Base-by-base conservation (phyloP, 2,113 vertebrate species). In the Narcine bancroftii region DNA sequence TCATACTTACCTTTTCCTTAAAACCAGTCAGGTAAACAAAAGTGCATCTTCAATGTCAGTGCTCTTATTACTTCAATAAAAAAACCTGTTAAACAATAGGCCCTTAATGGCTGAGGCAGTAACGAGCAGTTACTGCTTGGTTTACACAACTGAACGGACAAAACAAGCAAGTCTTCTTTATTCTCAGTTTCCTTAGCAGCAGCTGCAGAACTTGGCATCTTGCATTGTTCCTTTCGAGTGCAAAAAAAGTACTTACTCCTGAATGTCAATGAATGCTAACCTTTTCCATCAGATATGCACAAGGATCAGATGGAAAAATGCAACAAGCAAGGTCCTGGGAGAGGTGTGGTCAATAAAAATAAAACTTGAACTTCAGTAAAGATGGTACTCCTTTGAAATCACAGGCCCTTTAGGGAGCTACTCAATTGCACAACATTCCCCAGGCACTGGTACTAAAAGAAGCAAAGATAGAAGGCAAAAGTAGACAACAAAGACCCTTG, bases 251-350 rank as follows among this genome's bases (percentile, higher is more conserved):
- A 89, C 36, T 63, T n/a, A 15, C n/a, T n/a, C 2, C 19, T 6
- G 65, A 89, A 60, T 89, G 85, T 89, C 85, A 89, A 56, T 63
- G 39, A 79, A 79, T 45, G 39, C 39, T 21, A 79, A 79, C 76
- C 5, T 0, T 36, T 75, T 39, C 15, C 13, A 33, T 33, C 79
- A 47, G 15, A 5, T 76, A n/a, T 21, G 36, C 17, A 45, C 6
- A 76, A 4, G 29, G 56, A 26, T 56, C 81, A 26, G n/a, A 17
- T 85, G 2, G 81, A 85, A 47, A 85, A 10, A 42, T 53, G 81
- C 26, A 1, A 56, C 50, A 1, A n/a, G 50, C 50, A 53, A 50
- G 26, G 56, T 56, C 56, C 56, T 50, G 47, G 29, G 29, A 1
- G 15, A 15, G 56, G 56, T 7, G 9, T 7, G 17, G 21, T 42